A percentile compares a stretch with the other conserved stretches of the same genome.
These are phyloP conservation scores for Setophaga kirtlandii DNA, from an alignment of 2,113 vertebrate species.

Conservation along the genomic window DNA sequence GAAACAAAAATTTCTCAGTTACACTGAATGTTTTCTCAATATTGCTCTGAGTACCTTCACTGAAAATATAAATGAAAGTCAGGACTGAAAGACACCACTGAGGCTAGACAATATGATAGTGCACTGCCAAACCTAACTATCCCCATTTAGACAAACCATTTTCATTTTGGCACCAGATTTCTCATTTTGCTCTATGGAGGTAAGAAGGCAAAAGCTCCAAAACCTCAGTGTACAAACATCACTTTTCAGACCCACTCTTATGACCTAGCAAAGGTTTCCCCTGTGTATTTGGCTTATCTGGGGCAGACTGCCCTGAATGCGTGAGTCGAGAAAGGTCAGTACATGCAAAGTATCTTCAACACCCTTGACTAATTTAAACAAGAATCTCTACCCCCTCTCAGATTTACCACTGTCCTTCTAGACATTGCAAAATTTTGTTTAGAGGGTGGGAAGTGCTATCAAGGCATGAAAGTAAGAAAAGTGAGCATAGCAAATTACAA, in stretches of 20 bases:
- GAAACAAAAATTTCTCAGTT: conserved; percentile 35
- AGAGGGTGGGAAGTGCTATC: background rate
- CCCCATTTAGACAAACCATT: background rate
- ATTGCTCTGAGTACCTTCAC: background rate
- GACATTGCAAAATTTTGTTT: background rate
- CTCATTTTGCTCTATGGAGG: background rate
- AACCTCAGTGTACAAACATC: background rate
- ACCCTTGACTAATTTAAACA: background rate
- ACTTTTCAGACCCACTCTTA: background rate
- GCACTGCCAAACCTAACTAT: background rate
- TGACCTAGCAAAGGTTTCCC: background rate
- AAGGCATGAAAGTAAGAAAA: background rate
- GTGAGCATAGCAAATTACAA: background rate
- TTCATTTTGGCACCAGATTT: background rate
- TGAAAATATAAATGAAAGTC: background rate
- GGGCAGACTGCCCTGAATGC: background rate
- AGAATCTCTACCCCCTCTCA: background rate
- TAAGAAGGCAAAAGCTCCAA: background rate
- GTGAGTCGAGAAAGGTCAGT: background rate
- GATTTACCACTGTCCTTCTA: background rate
- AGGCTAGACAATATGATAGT: background rate
- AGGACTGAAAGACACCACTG: background rate
- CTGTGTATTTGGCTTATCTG: background rate
- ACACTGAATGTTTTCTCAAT: background rate
- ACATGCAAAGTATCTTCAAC: background rate